phyloP scores from a whole-genome alignment of 2,888 invertebrate genomes.

The Spodoptera littoralis region DNA sequence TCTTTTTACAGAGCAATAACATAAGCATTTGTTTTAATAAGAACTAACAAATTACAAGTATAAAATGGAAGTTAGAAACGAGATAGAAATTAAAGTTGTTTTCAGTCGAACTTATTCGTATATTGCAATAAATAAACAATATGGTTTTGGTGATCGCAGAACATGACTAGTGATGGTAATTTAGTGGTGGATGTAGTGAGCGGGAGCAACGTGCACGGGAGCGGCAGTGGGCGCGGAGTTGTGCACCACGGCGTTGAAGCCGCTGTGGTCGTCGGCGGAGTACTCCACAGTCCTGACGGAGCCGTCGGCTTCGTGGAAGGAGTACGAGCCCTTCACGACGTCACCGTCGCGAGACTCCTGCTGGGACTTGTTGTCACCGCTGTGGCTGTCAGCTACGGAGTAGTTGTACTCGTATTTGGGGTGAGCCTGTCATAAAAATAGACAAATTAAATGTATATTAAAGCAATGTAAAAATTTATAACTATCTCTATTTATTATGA shows the following conservation, averaged over 20 bases:
- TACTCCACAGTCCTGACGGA: conserved; percentile 78
- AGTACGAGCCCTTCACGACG: conserved; percentile 75
- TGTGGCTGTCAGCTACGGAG: conserved; percentile 78
- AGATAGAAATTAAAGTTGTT: not conserved
- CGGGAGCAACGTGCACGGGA: conserved; percentile 40
- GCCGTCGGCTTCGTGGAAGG: conserved; percentile 77
- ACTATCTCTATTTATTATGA: no score
- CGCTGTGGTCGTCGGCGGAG: conserved; percentile 76
- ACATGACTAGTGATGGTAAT: conserved; percentile 1
- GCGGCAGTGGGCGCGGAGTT: conserved; percentile 57
- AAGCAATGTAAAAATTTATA: no score
- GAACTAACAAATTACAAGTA: no score
- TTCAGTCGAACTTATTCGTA: conserved; percentile 28
- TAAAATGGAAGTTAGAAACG: no score
- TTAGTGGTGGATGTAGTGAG: conserved; percentile 36
- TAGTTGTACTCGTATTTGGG: conserved; percentile 73
- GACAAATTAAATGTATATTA: not conserved
- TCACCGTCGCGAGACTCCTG: conserved; percentile 77
- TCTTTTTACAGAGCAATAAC: no score
- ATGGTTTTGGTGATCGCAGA: conserved; percentile 21
- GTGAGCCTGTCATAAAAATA: conserved; percentile 22
- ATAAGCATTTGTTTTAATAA: no score
- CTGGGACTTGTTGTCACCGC: conserved; percentile 79
- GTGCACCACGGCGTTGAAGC: conserved; percentile 65
- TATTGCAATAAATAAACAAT: conserved; percentile 35